Conservation (phyloP, 2,113 vertebrate species). For the Tursiops truncatus region DNA sequence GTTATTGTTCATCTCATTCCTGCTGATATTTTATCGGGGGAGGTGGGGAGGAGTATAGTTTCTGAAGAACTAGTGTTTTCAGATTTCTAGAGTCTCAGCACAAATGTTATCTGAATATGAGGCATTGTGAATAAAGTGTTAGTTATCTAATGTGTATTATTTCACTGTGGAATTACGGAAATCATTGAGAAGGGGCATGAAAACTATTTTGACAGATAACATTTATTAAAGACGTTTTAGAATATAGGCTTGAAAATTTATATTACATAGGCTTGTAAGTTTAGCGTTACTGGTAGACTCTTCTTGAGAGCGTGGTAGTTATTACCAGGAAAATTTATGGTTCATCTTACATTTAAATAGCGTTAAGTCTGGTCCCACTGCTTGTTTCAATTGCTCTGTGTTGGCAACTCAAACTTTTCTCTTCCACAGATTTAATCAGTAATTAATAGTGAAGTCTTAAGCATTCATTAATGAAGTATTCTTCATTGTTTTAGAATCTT, state of each 20-base stretch:
- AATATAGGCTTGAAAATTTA: neutral
- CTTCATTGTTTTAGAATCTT: neutral
- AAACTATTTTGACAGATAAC: neutral
- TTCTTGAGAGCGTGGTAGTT: neutral
- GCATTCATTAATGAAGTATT: neutral
- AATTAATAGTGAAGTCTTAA: slow-evolving; percentile 4
- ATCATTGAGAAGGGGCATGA: neutral
- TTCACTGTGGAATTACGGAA: neutral
- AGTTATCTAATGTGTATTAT: neutral
- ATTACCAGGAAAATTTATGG: neutral
- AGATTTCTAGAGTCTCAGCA: neutral
- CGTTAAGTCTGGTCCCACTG: neutral
- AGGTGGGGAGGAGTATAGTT: neutral
- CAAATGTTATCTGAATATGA: neutral
- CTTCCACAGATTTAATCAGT: neutral
- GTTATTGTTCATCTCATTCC: neutral
- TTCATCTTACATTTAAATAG: neutral
- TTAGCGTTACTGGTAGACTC: neutral
- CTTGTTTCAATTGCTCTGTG: neutral
- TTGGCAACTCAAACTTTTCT: neutral
- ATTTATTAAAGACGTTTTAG: neutral
- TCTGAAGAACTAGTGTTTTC: neutral
- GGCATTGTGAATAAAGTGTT: neutral
- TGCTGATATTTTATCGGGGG: neutral
- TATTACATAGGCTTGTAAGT: neutral